A percentile compares a stretch with the other conserved stretches of the same genome.
Conservation (phyloP, 2,797 vertebrate genomes). For the Bufotes viridis region DNA sequence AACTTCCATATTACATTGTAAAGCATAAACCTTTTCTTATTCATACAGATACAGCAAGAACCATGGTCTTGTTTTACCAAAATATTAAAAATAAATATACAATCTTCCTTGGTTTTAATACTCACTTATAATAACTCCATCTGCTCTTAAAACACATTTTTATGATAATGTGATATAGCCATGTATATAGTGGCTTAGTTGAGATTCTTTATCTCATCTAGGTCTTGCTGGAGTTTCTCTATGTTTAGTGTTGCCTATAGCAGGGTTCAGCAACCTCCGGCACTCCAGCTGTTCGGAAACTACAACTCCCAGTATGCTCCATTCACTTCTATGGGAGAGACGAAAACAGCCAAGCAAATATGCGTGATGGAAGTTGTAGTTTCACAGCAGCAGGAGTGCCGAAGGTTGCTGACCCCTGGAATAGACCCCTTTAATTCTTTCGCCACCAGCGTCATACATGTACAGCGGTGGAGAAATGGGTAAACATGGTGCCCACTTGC, state of each 20-base stretch:
- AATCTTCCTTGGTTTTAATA: background rate
- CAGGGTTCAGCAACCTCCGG: no score
- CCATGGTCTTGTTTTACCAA: background rate
- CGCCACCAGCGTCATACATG: no score
- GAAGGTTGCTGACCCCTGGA: no score
- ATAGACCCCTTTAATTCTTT: no score
- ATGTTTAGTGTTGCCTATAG: background rate
- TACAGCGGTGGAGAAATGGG: no score
- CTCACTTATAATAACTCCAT: background rate
- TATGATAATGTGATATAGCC: background rate
- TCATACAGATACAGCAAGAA: slow-evolving; percentile 12
- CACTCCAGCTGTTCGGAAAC: no score
- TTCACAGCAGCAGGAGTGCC: no score
- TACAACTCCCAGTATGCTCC: no score
- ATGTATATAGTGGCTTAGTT: background rate
- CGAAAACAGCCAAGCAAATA: no score
- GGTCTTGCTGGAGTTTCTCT: background rate
- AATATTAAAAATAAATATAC: slow-evolving; percentile 24
- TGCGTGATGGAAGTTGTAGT: no score
- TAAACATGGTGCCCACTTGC: no score
- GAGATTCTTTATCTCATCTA: background rate
- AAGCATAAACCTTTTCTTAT: slow-evolving; percentile 7
- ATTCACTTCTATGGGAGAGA: no score
- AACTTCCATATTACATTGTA: slow-evolving; percentile 3
- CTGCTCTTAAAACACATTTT: slow-evolving; percentile 2